phyloP scores from a whole-genome alignment of 2,113 vertebrate species.

The Rana temporaria region DNA sequence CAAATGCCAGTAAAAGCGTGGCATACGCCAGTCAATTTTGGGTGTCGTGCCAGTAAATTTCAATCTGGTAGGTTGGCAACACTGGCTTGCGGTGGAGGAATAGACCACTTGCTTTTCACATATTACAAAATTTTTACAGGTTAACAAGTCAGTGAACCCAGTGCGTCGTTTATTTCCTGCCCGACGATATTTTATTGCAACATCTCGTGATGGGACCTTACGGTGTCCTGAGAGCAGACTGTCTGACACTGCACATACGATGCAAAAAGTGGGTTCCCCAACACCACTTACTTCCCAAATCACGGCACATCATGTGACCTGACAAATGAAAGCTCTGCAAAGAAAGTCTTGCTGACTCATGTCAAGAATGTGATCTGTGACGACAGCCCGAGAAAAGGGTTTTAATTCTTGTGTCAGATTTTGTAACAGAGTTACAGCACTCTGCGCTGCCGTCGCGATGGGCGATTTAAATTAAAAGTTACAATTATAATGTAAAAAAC shows the following conservation, averaged over 20 bases:
- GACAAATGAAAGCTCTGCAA: constrained; percentile 20
- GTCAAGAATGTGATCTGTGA: constrained; percentile 16
- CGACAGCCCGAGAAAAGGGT: neutral
- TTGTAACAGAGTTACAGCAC: neutral
- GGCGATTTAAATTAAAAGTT: neutral
- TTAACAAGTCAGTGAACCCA: neutral
- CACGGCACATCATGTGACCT: constrained; percentile 21
- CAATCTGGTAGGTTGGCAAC: too few species aligned
- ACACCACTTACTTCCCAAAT: constrained; percentile 29
- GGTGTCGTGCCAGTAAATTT: too few species aligned
- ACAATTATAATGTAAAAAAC: neutral
- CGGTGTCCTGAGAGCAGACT: neutral
- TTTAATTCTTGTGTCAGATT: neutral
- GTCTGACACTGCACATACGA: neutral
- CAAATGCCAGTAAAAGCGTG: too few species aligned
- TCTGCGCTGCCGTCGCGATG: too few species aligned
- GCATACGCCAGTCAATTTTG: too few species aligned
- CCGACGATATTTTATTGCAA: neutral
- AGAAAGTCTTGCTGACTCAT: constrained; percentile 8
- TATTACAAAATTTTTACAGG: neutral
- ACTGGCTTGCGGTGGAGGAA: too few species aligned
- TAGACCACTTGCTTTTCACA: neutral
- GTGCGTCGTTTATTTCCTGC: neutral
- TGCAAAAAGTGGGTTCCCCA: neutral
- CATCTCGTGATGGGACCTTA: neutral